Evolutionary conservation across 2,797 vertebrate species (phyloP).

Genomic region (Lepus townsendii): DNA sequence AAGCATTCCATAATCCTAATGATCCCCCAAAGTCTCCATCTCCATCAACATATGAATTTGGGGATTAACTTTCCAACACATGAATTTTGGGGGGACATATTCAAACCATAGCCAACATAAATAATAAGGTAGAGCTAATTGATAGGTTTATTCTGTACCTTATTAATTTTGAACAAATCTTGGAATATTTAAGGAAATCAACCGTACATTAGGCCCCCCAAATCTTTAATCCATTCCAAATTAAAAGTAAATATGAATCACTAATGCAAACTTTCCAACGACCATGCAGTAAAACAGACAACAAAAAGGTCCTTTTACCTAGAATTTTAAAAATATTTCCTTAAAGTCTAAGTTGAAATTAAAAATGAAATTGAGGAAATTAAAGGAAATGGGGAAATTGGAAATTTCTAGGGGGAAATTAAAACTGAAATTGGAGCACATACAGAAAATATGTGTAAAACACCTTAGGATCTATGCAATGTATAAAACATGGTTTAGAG

Average conservation of each 20-base stretch:
- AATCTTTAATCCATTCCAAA: neutral
- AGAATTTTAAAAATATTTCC: neutral
- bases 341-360: conserved; percentile 18
- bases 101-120: neutral
- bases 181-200: neutral
- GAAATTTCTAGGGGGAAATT: neutral
- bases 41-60: neutral
- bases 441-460: neutral
- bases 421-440: neutral
- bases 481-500: neutral
- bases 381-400: too few species aligned
- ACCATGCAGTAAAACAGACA: neutral
- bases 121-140: conserved; percentile 2
- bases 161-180: conserved; percentile 44
- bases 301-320: neutral
- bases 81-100: neutral
- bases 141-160: neutral
- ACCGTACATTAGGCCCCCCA: neutral
- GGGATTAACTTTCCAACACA: neutral
- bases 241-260: conserved; percentile 27
- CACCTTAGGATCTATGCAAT: neutral
- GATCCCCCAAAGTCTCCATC: neutral
- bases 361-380: conserved; percentile 2
- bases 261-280: neutral
- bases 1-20: neutral